Conservation (phyloP, 2,113 vertebrate species). For the Cygnus atratus region DNA sequence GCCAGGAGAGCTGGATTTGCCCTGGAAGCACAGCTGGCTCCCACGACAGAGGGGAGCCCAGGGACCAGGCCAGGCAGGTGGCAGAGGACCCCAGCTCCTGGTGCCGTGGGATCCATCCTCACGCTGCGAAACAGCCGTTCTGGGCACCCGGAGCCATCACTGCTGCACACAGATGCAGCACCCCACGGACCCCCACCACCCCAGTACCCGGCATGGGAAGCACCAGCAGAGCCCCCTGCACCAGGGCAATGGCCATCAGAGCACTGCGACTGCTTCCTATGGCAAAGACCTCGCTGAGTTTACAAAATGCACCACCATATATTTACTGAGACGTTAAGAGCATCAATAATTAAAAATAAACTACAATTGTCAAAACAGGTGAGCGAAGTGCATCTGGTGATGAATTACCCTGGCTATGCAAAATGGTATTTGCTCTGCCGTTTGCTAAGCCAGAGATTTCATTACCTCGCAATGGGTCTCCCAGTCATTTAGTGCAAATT, state of each 20-base stretch:
- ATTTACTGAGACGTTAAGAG: not conserved
- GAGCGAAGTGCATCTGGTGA: not conserved
- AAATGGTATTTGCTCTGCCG: not conserved
- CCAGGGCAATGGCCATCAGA: not conserved
- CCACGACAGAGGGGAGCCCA: not conserved
- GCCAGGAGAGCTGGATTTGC: not conserved
- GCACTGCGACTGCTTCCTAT: not conserved
- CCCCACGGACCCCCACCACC: not conserved
- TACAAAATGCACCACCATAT: not conserved
- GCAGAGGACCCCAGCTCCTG: not conserved
- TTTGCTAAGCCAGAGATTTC: not conserved
- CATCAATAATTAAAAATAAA: constrained; percentile 46
- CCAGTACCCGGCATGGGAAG: not conserved
- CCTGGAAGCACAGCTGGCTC: not conserved
- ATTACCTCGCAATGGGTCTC: not conserved
- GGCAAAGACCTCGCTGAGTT: not conserved
- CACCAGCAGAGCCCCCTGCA: not conserved
- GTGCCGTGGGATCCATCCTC: not conserved
- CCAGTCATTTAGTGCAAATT: not conserved
- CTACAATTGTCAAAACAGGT: not conserved
- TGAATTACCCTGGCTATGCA: not conserved
- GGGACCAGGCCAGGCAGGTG: not conserved
- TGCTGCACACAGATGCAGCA: too few species aligned
- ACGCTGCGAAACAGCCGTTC: not conserved
- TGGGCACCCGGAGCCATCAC: not conserved